Evolutionary conservation across 2,113 vertebrate genomes (phyloP).

Genomic region (Ifrita kowaldi): DNA sequence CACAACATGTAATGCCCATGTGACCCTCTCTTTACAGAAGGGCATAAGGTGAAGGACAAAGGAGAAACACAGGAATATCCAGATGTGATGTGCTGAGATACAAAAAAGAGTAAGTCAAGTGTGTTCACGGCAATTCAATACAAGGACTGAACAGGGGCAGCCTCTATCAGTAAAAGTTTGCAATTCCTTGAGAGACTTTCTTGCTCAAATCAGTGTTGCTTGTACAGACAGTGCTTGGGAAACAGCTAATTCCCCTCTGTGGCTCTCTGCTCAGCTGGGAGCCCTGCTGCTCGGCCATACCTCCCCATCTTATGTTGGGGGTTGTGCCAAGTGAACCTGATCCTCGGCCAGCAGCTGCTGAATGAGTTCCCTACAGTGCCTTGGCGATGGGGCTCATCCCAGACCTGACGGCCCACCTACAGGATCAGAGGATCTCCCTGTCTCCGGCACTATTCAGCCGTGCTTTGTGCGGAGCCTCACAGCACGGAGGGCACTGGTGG

Average conservation of each 20-base stretch:
- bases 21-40: neutral
- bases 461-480: neutral
- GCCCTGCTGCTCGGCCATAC: neutral
- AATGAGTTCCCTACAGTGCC: neutral
- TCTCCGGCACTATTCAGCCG: neutral
- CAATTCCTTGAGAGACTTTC: neutral
- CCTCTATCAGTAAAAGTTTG: neutral
- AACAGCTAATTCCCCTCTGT: neutral
- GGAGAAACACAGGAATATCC: neutral
- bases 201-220: neutral
- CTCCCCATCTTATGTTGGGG: neutral
- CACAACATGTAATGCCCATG: neutral
- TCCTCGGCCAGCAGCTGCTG: neutral
- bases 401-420: neutral
- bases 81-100: fast-evolving
- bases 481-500: neutral
- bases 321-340: neutral
- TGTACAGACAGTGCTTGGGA: neutral
- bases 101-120: neutral
- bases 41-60: neutral
- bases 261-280: neutral
- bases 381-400: neutral
- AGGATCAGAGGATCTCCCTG: neutral
- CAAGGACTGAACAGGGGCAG: neutral
- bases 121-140: neutral